Base-by-base conservation (phyloP, 1,140 invertebrate genomes). In the Probaryconus sp. region DNA sequence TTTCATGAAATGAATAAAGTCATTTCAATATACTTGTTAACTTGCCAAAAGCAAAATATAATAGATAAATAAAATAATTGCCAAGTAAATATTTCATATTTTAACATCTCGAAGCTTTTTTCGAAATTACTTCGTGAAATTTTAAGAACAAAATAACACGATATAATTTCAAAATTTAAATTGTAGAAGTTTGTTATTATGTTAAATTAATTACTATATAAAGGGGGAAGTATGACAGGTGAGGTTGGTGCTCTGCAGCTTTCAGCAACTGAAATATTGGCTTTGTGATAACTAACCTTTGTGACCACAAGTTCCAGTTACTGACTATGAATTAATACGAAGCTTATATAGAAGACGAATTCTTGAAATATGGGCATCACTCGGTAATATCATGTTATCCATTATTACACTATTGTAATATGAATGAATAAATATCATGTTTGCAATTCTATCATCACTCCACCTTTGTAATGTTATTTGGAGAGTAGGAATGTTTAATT, bases 181-280 rank as follows among this genome's bases (percentile, higher is more conserved):
- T n/a, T n/a, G n/a, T n/a, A n/a, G n/a, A n/a, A n/a, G n/a, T n/a
- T 31, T n/a, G 26, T n/a, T 31, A 18, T 48, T 48, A 17, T 31
- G 33, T 48, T 31, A 6, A 48, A 33, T 48, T 48, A 33, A 48
- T 48, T 11, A 48, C 24, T 24, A n/a, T 30, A 33, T 20, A 48
- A 10, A 11, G 9, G 3, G 20, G 45, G 11, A 48, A 18, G 16
- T 31, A 20, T 20, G 45, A 48, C 33, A 18, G 30, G 45, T 48
- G 33, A 48, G 45, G 28, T 31, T 3, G 33, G 28, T 17, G 20
- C 17, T 20, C n/a, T 9, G 45, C 18, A 48, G 45, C 45, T 43
- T 48, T 48, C 33, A 48, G 30, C 26, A 33, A 16, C 26, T 48
- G 45, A 48, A 48, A 48, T 48, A 48, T 53, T 38, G 20, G 33